Evolutionary conservation across 2,113 vertebrate genomes (phyloP).

Genomic region (Perccottus glenii): DNA sequence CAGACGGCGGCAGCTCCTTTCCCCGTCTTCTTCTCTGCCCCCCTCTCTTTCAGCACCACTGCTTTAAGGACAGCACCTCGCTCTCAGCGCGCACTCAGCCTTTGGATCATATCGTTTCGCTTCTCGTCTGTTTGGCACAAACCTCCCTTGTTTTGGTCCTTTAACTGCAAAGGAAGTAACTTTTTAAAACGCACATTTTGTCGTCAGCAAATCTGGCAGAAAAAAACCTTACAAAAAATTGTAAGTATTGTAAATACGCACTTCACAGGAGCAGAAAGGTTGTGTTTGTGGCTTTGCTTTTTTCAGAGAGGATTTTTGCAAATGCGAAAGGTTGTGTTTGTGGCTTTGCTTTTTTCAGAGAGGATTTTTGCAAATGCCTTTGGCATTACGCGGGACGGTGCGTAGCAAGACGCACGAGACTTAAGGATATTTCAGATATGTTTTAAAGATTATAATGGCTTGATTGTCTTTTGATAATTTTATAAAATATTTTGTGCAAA

Average conservation of each 20-base stretch:
- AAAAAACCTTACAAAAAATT: slow-evolving; percentile 26
- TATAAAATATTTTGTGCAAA: too few relatives aligned
- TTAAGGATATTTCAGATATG: not conserved
- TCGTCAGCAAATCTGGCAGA: slow-evolving; percentile 28
- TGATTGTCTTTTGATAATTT: too few relatives aligned
- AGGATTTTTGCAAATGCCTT: slow-evolving; percentile 41
- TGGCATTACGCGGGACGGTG: slow-evolving; percentile 16
- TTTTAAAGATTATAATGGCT: too few relatives aligned
- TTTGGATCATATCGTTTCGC: slow-evolving; percentile 60
- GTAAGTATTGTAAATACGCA: slow-evolving; percentile 64
- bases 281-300: not conserved
- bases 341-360: not conserved
- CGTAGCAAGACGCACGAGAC: slow-evolving; percentile 9
- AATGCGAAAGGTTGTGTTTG: slow-evolving; percentile 34
- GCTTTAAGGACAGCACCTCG: slow-evolving; percentile 79
- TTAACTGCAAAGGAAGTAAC: slow-evolving; percentile 61
- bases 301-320: slow-evolving; percentile 24
- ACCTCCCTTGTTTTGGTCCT: slow-evolving; percentile 47
- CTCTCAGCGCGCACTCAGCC: slow-evolving; percentile 58
- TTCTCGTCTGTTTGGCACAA: slow-evolving; percentile 61
- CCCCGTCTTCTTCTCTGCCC: slow-evolving; percentile 69
- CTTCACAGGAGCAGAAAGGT: not conserved
- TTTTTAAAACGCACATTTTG: slow-evolving; percentile 40
- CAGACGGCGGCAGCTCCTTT: slow-evolving; percentile 78
- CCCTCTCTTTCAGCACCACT: slow-evolving; percentile 81